Conservation (phyloP, 2,888 invertebrate genomes). For the Drosophila ustulata region DNA sequence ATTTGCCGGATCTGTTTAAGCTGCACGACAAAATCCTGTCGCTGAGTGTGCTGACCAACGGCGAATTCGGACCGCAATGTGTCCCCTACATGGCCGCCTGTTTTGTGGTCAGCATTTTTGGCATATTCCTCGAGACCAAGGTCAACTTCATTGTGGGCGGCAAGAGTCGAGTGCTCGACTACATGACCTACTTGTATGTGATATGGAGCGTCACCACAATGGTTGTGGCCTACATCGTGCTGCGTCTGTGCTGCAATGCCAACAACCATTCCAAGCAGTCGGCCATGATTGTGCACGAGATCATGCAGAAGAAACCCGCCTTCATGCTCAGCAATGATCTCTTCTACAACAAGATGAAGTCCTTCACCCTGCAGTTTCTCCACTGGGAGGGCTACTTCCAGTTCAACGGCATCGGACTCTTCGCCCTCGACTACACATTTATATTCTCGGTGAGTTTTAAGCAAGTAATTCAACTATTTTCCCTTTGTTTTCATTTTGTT, state of each 20-base stretch:
- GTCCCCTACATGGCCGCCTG: conserved; percentile 83
- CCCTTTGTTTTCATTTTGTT: not conserved
- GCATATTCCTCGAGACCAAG: conserved; percentile 84
- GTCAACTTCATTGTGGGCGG: conserved; percentile 83
- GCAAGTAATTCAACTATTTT: no score
- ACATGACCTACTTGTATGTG: conserved; percentile 79
- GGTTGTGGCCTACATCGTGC: conserved; percentile 81
- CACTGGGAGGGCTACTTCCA: conserved; percentile 85
- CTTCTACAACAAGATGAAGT: conserved; percentile 85
- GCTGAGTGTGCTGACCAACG: conserved; percentile 80
- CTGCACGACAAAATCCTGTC: conserved; percentile 83
- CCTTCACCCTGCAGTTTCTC: conserved; percentile 84
- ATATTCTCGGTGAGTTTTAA: conserved; percentile 83
- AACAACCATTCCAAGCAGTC: conserved; percentile 83
- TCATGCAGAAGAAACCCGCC: conserved; percentile 85
- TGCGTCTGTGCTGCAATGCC: conserved; percentile 82
- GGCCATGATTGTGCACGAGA: conserved; percentile 85
- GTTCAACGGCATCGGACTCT: conserved; percentile 84
- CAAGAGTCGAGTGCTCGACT: conserved; percentile 76
- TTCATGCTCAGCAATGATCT: conserved; percentile 85
- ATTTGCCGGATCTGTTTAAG: conserved; percentile 82
- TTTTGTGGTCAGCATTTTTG: conserved; percentile 83
- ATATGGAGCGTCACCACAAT: conserved; percentile 82
- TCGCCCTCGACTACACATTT: conserved; percentile 84
- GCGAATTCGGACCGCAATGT: conserved; percentile 82